Evolutionary conservation across 2,888 invertebrate genomes (phyloP).

Genomic region (Cephus sareptanus): DNA sequence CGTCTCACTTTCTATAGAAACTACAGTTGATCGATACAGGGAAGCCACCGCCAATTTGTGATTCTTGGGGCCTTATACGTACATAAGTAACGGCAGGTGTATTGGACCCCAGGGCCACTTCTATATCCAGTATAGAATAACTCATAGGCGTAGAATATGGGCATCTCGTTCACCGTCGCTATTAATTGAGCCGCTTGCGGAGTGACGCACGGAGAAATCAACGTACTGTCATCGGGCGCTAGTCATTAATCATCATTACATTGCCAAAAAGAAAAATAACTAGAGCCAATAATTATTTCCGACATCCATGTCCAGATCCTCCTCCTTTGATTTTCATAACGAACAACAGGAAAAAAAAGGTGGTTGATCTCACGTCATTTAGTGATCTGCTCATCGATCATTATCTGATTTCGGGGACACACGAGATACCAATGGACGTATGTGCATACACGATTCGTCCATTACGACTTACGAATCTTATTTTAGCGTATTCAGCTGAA

Average conservation of each 20-base stretch:
- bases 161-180: not conserved
- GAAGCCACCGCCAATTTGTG: not conserved
- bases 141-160: not conserved
- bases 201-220: not conserved
- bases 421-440: not conserved
- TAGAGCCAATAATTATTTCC: not conserved
- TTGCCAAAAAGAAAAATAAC: not conserved
- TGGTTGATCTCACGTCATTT: not conserved
- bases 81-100: conserved; percentile 10
- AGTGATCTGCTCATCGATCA: not conserved
- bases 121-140: not conserved
- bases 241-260: not conserved
- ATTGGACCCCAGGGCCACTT: conserved; percentile 14
- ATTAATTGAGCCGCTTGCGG: not conserved
- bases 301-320: not conserved
- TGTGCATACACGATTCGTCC: not conserved
- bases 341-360: not conserved
- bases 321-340: not conserved
- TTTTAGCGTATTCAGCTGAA: not conserved
- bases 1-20: not conserved
- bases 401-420: not conserved
- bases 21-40: not conserved
- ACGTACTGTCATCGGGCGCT: not conserved
- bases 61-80: not conserved
- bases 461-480: not conserved